A percentile compares a stretch with the other conserved stretches of the same genome.
phyloP scores from a whole-genome alignment of 2,888 invertebrate genomes.

The Phytoseiulus persimilis region DNA sequence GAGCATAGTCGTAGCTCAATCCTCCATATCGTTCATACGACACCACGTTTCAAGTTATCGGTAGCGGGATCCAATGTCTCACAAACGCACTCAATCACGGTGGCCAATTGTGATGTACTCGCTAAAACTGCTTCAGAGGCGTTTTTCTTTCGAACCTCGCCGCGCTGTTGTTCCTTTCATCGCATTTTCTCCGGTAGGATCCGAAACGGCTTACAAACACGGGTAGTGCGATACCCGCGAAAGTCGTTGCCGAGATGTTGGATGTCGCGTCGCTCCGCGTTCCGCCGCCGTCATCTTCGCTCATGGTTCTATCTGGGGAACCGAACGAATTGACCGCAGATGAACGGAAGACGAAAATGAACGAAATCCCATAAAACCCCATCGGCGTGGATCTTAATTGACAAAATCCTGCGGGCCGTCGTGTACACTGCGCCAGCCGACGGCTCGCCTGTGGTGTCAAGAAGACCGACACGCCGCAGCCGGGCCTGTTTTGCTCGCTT shows the following conservation, averaged over 20 bases:
- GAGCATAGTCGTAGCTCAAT: not conserved
- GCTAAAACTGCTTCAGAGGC: not conserved
- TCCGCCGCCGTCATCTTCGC: not conserved
- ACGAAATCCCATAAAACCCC: not conserved
- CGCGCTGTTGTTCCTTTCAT: not conserved
- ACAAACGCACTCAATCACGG: not conserved
- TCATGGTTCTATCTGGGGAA: not conserved
- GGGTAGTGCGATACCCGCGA: not conserved
- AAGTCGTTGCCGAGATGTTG: not conserved
- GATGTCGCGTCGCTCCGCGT: not conserved
- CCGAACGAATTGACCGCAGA: not conserved
- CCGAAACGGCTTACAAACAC: not conserved
- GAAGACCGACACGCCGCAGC: not conserved
- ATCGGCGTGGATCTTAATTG: not conserved
- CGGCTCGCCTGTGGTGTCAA: not conserved
- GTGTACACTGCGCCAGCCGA: not conserved
- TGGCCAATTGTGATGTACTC: not conserved
- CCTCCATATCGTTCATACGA: not conserved
- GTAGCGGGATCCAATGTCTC: not conserved
- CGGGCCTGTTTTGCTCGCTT: constrained; percentile 5
- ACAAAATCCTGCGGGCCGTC: not conserved
- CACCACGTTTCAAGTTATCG: not conserved
- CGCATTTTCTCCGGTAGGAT: not conserved
- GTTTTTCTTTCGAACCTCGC: not conserved
- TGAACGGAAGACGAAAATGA: not conserved